Evolutionary conservation across 2,797 vertebrate genomes (phyloP), one percentile per base, ranked within the genome.

Genomic region (Mionectes olivaceus): DNA sequence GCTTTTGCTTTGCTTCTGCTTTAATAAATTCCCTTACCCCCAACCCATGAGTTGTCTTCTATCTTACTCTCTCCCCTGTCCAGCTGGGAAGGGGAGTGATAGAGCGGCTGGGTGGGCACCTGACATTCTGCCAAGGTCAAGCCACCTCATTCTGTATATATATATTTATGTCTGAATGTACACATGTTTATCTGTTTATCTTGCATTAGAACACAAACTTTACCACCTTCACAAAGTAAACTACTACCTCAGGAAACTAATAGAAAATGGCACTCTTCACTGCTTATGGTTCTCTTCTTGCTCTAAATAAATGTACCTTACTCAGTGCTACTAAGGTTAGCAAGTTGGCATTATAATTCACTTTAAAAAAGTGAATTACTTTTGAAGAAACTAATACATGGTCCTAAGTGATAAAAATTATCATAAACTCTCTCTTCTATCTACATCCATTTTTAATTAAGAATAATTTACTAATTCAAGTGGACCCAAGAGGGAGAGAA

Each of bases 401-500:
- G 18, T 63, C 17, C 18, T 53, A 57, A 59, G 35, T 0, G 1
- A 37, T 49, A 92, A 89, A 73, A 92, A 85, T 35, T 4, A 85
- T 13, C 17, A 70, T 43, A 56, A 89, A 77, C 7, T 56, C 52
- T 59, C 35, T 74, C 44, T 47, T 90, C 41, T 63, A 46, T 43
- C 41, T 41, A 81, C 25, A 92, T 30, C 22, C 10, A 75, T 39
- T 93, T 93, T 89, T 77, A 23, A 79, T 75, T 75, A 63, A 87
- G 57, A 76, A 47, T 60, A 84, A 73, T 78, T 87, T 87, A 91
- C 32, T 92, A 89, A 93, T 92, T 79, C 44, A 91, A 91, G 52
- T 37, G 30, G 43, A 90, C 55, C 8, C 71, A 83, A 47, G 47
- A 89, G 21, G 43, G 28, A 82, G 17, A 73, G 59, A 74, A 79